Base-by-base conservation (phyloP, 2,888 invertebrate species). In the Mystacides longicornis region DNA sequence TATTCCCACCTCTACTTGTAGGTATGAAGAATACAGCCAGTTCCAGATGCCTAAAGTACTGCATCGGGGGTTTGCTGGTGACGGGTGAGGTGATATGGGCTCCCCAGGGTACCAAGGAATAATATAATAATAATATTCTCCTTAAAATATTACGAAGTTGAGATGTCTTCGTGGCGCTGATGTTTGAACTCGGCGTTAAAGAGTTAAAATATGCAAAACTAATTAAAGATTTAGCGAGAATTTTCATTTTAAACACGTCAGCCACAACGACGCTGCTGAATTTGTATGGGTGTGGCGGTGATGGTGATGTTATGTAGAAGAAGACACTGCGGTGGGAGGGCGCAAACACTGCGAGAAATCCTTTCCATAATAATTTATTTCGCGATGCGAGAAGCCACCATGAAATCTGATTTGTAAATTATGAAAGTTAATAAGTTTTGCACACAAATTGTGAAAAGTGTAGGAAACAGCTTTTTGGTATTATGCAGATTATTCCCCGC, bases 191-290 rank as follows among this genome's bases (percentile, higher is more conserved):
- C 16, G 16, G 14, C 16, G 16, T 37, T 37, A 37, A 37, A 37
- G 4, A 37, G 16, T 4, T 23, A 20, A 54, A 50, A 50, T 54
- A 54, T 54, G 54, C 49, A 54, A 54, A 54, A 54, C 50, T 50
- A 50, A 54, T 54, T 54, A 54, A 54, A 54, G 50, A 54, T 49
- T 43, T 45, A 21, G 45, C 20, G 42, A n/a, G 48, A 48, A 54
- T 54, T 27, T 54, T 54, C 54, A 54, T 50, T 27, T 49, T 21
- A 27, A 20, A 19, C 21, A 31, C 46, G 46, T 22, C 46, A 33
- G 22, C 52, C 51, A 18, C 42, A 42, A 43, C 33, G 37, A 23
- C 51, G 51, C 51, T 43, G 42, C 42, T 43, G 51, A 51, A 42
- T 51, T 51, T 27, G n/a, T n/a, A 14, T 27, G 7, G 5, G 7